Percentiles rank a stretch among this genome's conserved stretches.
Conservation (phyloP, 1,140 invertebrate genomes). For the Drosophila prosaltans region DNA sequence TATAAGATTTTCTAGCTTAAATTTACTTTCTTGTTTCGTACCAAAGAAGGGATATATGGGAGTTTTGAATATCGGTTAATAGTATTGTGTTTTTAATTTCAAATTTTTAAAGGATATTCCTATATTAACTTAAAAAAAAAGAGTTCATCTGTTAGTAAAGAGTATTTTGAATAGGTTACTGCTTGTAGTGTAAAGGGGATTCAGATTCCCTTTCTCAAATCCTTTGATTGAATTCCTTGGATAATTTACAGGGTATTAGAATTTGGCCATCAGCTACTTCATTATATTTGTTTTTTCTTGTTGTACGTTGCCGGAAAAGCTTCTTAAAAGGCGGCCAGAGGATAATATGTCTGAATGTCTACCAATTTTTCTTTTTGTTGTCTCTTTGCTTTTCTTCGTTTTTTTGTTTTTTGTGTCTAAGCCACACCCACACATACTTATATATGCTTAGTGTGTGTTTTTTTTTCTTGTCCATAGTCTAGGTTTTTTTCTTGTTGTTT, state of each 20-base stretch:
- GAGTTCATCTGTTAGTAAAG: too few species aligned
- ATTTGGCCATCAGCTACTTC: background rate
- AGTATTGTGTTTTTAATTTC: too few species aligned
- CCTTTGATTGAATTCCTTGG: too few species aligned
- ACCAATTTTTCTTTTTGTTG: conserved; percentile 5
- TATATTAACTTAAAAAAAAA: too few species aligned
- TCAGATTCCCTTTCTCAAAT: too few species aligned
- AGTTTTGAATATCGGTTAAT: too few species aligned
- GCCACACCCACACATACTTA: conserved; percentile 17
- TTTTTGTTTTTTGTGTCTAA: conserved; percentile 6
- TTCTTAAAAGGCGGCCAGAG: conserved; percentile 11
- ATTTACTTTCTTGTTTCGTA: too few species aligned
- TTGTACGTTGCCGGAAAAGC: background rate
- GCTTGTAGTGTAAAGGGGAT: too few species aligned
- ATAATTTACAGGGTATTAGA: conserved; percentile 10
- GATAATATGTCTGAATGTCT: conserved; percentile 9
- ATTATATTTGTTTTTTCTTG: background rate
- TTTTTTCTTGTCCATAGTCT: conserved; percentile 16
- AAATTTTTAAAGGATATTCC: too few species aligned
- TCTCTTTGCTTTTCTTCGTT: background rate
- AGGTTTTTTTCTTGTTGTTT: conserved; percentile 17
- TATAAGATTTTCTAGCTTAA: background rate
- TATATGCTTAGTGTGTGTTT: background rate
- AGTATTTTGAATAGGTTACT: too few species aligned
- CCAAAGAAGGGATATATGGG: too few species aligned